phyloP scores from a whole-genome alignment of 2,797 vertebrate genomes.

The Onychomys arenicola region DNA sequence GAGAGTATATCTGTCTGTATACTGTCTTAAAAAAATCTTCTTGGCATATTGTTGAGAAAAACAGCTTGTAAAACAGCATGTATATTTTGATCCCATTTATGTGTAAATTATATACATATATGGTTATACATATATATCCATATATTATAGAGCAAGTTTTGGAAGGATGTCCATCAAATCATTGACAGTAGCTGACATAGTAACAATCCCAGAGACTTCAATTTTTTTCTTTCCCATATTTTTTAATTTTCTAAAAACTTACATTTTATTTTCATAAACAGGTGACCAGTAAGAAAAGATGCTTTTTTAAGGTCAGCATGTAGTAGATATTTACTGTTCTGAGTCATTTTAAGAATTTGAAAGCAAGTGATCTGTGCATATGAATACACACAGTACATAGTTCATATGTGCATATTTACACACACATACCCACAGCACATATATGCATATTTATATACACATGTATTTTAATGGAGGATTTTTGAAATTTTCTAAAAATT shows the following conservation, averaged over 20 bases:
- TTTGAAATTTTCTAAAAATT: neutral
- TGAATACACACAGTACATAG: neutral
- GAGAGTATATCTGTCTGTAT: slow-evolving; percentile 74
- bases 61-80: slow-evolving; percentile 85
- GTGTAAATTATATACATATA: slow-evolving; percentile 84
- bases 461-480: neutral
- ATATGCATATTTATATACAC: neutral
- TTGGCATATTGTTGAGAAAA: slow-evolving; percentile 83
- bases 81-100: slow-evolving; percentile 83
- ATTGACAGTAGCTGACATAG: slow-evolving; percentile 77
- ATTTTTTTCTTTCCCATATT: slow-evolving; percentile 48
- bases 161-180: slow-evolving; percentile 81
- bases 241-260: slow-evolving; percentile 75
- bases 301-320: slow-evolving; percentile 62
- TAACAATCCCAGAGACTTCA: slow-evolving; percentile 46
- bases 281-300: slow-evolving; percentile 63
- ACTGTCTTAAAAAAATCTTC: slow-evolving; percentile 77
- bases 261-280: slow-evolving; percentile 68
- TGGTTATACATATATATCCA: slow-evolving; percentile 82
- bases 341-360: slow-evolving; percentile 57
- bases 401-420: neutral
- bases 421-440: neutral
- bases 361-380: slow-evolving; percentile 50
- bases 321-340: slow-evolving; percentile 56
- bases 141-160: slow-evolving; percentile 79